Evolutionary conservation across 37 sponge, comb jelly and placozoan species (phyloP).

Genomic region (Chondrilla cf. caribensis): DNA sequence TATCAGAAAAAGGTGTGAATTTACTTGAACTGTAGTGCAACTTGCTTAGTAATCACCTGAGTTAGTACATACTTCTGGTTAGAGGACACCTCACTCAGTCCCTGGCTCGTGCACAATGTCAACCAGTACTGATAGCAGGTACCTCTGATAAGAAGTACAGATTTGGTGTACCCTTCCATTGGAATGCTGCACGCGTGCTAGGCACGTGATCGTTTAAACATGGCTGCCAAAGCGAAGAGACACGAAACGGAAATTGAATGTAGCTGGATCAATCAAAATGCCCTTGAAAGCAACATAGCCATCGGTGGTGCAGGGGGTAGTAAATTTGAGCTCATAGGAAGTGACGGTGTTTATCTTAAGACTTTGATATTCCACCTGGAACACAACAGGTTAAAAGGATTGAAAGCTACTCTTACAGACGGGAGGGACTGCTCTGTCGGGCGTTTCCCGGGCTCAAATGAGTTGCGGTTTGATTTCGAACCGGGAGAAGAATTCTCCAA

Average conservation of each 20-base stretch:
- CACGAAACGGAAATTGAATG: background rate
- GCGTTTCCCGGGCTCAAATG: background rate
- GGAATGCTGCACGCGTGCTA: background rate
- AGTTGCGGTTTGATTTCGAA: background rate
- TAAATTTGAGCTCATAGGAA: background rate
- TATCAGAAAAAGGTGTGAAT: too few relatives aligned
- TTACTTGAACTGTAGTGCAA: too few relatives aligned
- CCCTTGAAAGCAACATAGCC: background rate
- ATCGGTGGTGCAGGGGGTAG: constrained; percentile 3
- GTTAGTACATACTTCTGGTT: too few relatives aligned
- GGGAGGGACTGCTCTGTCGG: background rate
- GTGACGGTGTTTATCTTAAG: background rate
- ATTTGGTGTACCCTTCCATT: too few relatives aligned
- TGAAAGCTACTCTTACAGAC: background rate
- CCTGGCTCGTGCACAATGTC: too few relatives aligned
- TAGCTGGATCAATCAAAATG: background rate
- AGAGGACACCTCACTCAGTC: too few relatives aligned
- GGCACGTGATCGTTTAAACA: background rate
- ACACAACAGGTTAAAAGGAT: background rate
- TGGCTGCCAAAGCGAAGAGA: background rate
- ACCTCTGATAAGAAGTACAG: too few relatives aligned
- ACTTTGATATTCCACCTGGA: background rate
- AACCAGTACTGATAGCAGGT: too few relatives aligned
- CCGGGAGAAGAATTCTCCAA: background rate
- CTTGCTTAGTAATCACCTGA: too few relatives aligned